Conservation (phyloP, 2,888 invertebrate species). For the Zonitis immaculata region DNA sequence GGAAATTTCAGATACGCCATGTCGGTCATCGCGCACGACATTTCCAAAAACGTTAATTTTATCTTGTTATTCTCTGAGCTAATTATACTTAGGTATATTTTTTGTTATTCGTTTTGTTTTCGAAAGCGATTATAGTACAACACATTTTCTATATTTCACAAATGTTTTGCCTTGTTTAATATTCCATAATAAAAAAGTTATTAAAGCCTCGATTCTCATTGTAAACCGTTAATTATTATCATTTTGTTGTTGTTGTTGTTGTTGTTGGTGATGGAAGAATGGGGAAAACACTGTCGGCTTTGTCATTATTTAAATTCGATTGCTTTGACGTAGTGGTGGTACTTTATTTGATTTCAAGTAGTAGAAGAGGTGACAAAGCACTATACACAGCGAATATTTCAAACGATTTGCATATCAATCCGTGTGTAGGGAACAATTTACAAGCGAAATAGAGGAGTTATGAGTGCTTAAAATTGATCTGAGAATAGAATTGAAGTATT, state of each 20-base stretch:
- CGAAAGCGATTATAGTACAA: no score
- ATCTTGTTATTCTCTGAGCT: no score
- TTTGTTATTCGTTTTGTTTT: no score
- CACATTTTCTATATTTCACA: no score
- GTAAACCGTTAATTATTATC: no score
- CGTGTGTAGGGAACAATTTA: conserved; percentile 36
- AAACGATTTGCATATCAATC: conserved; percentile 39
- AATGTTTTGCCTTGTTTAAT: neutral
- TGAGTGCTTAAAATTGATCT: conserved; percentile 40
- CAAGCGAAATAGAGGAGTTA: conserved; percentile 39
- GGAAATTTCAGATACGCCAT: conserved; percentile 33
- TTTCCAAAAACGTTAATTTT: neutral
- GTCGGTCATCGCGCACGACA: neutral
- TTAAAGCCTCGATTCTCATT: no score
- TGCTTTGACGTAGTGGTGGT: conserved; percentile 1
- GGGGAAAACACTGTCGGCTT: neutral
- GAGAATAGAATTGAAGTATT: conserved; percentile 29
- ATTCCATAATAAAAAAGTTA: no score
- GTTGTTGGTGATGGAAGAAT: no score
- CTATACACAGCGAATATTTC: conserved; percentile 8
- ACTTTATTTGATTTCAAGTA: conserved; percentile 3
- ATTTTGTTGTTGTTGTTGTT: no score
- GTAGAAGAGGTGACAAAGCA: conserved; percentile 23
- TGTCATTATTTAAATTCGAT: conserved; percentile 1
- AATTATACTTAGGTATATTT: no score